These are phyloP conservation scores for Protomyctophum bolini DNA, from an alignment of 2,113 vertebrate genomes.

Conservation along the genomic window DNA sequence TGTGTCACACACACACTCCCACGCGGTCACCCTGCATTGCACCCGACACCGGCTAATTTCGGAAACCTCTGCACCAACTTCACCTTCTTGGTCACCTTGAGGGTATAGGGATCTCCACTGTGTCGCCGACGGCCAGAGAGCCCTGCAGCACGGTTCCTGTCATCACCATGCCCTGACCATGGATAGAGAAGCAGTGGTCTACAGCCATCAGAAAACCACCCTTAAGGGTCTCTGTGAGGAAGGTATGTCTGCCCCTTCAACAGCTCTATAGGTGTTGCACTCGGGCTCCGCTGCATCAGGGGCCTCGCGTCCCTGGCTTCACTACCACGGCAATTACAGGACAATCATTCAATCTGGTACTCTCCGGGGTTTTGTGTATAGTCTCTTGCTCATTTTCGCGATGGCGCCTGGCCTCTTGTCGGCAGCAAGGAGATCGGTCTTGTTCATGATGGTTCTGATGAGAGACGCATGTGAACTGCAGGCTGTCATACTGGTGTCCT, in stretches of 20 bases:
- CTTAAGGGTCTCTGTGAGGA: conserved; percentile 85
- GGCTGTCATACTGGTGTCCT: conserved; percentile 66
- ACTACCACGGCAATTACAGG: conserved; percentile 93
- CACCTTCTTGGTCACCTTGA: conserved; percentile 96
- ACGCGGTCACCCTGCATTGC: conserved; percentile 96
- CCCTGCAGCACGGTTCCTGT: conserved; percentile 97
- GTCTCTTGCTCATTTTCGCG: conserved; percentile 95
- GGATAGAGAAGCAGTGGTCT: conserved; percentile 98
- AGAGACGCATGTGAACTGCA: conserved; percentile 97
- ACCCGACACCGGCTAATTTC: conserved; percentile 83
- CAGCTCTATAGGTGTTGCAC: conserved; percentile 92
- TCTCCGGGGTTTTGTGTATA: conserved; percentile 94
- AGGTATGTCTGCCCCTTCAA: conserved; percentile 90
- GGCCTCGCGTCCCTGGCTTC: conserved; percentile 94
- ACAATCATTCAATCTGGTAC: conserved; percentile 92
- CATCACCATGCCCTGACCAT: conserved; percentile 97
- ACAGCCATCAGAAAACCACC: conserved; percentile 95
- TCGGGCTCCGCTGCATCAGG: conserved; percentile 86
- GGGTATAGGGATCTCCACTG: conserved; percentile 91
- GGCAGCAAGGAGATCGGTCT: conserved; percentile 89
- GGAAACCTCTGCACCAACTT: conserved; percentile 99
- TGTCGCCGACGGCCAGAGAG: conserved; percentile 89
- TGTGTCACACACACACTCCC: conserved; percentile 95
- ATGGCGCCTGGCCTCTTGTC: conserved; percentile 87
- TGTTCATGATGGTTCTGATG: conserved; percentile 98